phyloP scores from a whole-genome alignment of 2,888 invertebrate genomes.

The Tachina fera region DNA sequence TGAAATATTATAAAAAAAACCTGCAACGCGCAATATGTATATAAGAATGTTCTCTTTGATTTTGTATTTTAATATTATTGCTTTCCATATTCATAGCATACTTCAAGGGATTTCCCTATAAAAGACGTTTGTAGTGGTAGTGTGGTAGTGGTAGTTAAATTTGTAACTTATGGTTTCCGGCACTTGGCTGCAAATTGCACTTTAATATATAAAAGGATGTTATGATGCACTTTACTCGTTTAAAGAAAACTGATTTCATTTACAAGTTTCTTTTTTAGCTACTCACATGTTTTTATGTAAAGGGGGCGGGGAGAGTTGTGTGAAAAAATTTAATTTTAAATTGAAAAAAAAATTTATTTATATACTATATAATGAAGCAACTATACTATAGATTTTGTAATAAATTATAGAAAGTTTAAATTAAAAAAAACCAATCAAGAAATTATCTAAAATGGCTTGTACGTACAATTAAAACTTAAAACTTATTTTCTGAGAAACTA shows the following conservation, averaged over 20 bases:
- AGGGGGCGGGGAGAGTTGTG: background rate
- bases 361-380: no score
- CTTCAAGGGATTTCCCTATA: conserved; percentile 30
- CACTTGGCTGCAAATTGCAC: conserved; percentile 69
- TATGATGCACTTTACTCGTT: conserved; percentile 60
- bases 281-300: background rate
- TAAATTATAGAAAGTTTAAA: no score
- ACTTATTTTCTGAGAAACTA: no score
- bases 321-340: background rate
- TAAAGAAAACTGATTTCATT: conserved; percentile 54
- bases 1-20: conserved; percentile 55
- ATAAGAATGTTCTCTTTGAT: conserved; percentile 32
- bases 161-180: conserved; percentile 70
- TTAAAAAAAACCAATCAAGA: no score
- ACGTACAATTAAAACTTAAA: no score
- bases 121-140: background rate
- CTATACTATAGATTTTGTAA: no score
- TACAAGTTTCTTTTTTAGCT: conserved; percentile 1
- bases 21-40: conserved; percentile 15
- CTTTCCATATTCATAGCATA: conserved; percentile 14
- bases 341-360: no score
- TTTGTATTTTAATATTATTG: background rate
- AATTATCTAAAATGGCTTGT: no score
- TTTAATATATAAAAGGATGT: conserved; percentile 66
- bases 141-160: conserved; percentile 43